Conservation (phyloP, 2,113 vertebrate genomes). For the Lophius piscatorius region DNA sequence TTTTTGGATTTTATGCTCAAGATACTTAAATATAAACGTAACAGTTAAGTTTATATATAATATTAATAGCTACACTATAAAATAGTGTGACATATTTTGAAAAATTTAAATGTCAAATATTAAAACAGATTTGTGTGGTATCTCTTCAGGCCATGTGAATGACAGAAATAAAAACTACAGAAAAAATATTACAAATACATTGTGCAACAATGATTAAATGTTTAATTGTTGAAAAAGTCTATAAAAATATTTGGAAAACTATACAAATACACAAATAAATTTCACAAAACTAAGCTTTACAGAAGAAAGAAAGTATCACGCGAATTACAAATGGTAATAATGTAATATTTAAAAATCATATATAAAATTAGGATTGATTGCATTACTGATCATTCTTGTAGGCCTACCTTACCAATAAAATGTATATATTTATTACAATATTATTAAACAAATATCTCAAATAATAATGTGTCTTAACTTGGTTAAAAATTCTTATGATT, state of each 20-base stretch:
- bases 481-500: no score
- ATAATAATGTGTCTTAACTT: no score
- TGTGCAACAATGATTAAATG: no score
- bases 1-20: no score
- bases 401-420: conserved; percentile 4
- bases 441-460: no score
- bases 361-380: neutral
- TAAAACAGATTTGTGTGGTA: neutral
- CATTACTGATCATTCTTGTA: neutral
- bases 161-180: neutral
- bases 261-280: conserved; percentile 26
- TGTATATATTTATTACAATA: neutral
- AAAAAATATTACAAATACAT: neutral
- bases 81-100: no score
- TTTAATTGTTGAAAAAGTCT: conserved; percentile 12
- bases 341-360: no score
- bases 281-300: neutral
- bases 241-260: conserved; percentile 35
- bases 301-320: neutral
- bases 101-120: neutral
- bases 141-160: neutral
- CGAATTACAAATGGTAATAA: no score
- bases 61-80: no score
- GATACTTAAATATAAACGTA: no score
- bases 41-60: no score